Evolutionary conservation across 1,140 invertebrate genomes (phyloP).

Genomic region (Propsilocerus akamusi): DNA sequence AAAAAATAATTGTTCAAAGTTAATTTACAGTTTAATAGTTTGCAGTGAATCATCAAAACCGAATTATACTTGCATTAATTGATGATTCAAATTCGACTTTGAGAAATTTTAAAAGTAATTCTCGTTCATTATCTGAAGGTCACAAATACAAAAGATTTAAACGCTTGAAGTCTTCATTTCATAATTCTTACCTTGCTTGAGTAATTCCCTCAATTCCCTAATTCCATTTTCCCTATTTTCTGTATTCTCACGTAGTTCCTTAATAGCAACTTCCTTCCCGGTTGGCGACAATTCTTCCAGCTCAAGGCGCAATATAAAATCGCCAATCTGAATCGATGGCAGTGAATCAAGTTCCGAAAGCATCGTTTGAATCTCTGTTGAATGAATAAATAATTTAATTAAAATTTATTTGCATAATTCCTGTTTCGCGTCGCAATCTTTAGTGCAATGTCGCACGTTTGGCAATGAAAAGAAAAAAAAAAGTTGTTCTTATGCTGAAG

Average conservation of each 20-base stretch:
- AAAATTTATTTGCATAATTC: too few species aligned
- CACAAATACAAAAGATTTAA: constrained; percentile 1
- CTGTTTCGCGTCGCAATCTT: too few species aligned
- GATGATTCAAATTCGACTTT: background rate
- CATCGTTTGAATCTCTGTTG: constrained; percentile 28
- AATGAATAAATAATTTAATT: too few species aligned
- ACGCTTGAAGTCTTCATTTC: background rate
- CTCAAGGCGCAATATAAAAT: constrained; percentile 43
- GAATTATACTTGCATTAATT: background rate
- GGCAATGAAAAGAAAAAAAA: too few species aligned
- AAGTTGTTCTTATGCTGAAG: too few species aligned
- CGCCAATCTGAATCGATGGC: constrained; percentile 44
- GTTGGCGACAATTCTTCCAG: constrained; percentile 36
- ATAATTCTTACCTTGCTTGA: constrained; percentile 43
- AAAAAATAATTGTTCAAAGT: background rate
- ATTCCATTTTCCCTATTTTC: constrained; percentile 41
- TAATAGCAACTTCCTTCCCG: constrained; percentile 45
- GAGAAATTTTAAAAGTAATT: background rate
- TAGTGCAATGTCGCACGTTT: too few species aligned
- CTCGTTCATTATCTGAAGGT: background rate
- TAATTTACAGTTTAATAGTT: background rate
- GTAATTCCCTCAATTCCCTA: constrained; percentile 36
- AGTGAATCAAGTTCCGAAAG: constrained; percentile 42
- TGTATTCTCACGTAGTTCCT: constrained; percentile 50
- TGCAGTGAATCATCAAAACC: background rate